These are phyloP conservation scores for Lichenostomus cassidix DNA, from an alignment of 2,113 vertebrate species.

Conservation along the genomic window DNA sequence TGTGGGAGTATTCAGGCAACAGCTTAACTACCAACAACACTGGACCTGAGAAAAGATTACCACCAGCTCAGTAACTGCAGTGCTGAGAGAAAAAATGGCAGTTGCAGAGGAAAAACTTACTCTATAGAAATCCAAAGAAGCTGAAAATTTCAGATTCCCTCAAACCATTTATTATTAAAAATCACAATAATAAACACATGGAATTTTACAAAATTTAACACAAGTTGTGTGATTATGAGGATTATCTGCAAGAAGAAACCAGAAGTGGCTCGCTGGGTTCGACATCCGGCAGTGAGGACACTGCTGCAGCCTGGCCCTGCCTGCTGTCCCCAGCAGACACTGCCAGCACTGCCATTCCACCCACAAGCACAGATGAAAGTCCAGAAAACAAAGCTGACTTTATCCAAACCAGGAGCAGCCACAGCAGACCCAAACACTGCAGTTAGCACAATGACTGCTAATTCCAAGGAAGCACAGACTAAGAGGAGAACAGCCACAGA, in stretches of 20 bases:
- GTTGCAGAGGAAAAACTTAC: neutral
- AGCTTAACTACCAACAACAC: conserved; percentile 7
- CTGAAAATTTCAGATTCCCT: neutral
- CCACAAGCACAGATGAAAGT: neutral
- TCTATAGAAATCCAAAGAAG: neutral
- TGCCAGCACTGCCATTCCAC: neutral
- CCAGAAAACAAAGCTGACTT: neutral
- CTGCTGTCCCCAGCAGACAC: neutral
- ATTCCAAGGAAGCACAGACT: neutral
- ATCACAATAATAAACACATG: neutral
- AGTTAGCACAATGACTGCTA: neutral
- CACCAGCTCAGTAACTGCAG: neutral
- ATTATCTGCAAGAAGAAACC: neutral
- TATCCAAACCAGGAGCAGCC: neutral
- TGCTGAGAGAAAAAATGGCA: neutral
- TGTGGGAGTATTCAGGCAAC: conserved; percentile 6
- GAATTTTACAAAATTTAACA: neutral
- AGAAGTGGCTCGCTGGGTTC: neutral
- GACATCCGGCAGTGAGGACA: rapidly evolving
- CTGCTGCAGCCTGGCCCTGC: neutral
- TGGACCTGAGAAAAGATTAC: neutral
- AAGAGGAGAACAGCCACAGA: neutral
- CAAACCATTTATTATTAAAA: neutral
- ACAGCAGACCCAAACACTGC: neutral
- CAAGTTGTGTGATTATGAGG: rapidly evolving